Evolutionary conservation across 2,888 invertebrate species (phyloP).

Genomic region (Polylopha cassiicola): DNA sequence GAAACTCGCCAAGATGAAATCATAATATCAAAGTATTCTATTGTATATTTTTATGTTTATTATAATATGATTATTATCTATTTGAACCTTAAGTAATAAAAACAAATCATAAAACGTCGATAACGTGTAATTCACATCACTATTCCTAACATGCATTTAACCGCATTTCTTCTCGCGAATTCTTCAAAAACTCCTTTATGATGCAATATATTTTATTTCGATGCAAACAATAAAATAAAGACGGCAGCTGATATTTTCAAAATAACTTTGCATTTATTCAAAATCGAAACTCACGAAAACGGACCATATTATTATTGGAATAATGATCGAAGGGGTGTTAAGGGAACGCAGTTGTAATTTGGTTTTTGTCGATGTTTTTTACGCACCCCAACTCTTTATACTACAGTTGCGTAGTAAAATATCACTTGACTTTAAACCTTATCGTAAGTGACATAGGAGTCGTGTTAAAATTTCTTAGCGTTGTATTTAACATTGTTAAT

Average conservation of each 20-base stretch:
- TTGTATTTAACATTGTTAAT: slow-evolving; percentile 20
- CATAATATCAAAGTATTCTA: no score
- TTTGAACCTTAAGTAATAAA: no score
- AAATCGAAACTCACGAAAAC: no score
- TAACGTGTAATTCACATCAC: slow-evolving; percentile 29
- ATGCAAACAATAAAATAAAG: slow-evolving; percentile 54
- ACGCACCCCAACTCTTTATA: slow-evolving; percentile 30
- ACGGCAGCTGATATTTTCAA: slow-evolving; percentile 63
- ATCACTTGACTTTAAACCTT: slow-evolving; percentile 19
- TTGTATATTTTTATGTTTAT: no score
- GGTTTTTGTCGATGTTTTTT: no score
- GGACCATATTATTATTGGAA: no score
- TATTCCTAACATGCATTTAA: slow-evolving; percentile 54
- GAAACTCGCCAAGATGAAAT: no score
- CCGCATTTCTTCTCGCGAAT: slow-evolving; percentile 67
- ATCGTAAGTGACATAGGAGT: slow-evolving; percentile 1
- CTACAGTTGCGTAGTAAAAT: slow-evolving; percentile 18
- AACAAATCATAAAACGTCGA: background rate
- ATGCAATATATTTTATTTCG: slow-evolving; percentile 61
- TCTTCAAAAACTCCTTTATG: slow-evolving; percentile 53
- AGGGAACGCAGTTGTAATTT: no score
- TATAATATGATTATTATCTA: no score
- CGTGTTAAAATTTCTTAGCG: background rate
- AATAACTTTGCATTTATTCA: no score
- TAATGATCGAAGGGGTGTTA: no score